phyloP scores from a whole-genome alignment of 2,113 vertebrate species.

The Ptyas mucosa region DNA sequence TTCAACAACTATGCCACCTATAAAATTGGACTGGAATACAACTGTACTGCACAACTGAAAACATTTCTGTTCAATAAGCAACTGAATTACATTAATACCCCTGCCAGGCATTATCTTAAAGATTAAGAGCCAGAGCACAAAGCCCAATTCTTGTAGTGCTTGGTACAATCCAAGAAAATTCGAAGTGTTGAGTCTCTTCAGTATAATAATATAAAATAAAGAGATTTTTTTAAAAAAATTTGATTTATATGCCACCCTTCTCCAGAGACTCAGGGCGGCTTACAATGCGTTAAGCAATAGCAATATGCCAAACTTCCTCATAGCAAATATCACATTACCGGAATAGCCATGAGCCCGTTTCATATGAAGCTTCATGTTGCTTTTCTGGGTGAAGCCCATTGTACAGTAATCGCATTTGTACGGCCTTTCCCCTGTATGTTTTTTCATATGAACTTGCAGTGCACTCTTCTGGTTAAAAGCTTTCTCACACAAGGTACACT shows the following conservation, averaged over 20 bases:
- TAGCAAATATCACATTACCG: conserved; percentile 54
- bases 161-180: not conserved
- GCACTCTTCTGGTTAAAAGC: conserved; percentile 99
- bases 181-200: not conserved
- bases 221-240: too few species aligned
- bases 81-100: not conserved
- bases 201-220: not conserved
- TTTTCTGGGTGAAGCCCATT: conserved; percentile 96
- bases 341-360: conserved; percentile 87
- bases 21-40: not conserved
- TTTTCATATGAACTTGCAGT: conserved; percentile 95
- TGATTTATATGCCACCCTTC: too few species aligned
- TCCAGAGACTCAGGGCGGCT: too few species aligned
- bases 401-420: conserved; percentile 90
- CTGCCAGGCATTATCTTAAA: not conserved
- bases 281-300: too few species aligned
- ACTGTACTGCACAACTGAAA: not conserved
- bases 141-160: not conserved
- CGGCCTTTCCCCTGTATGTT: conserved; percentile 95
- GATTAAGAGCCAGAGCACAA: not conserved
- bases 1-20: not conserved
- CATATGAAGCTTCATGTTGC: conserved; percentile 99
- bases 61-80: not conserved
- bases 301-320: not conserved
- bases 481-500: conserved; percentile 88